These are phyloP conservation scores for Drosophila paramelanica DNA, from an alignment of 2,888 invertebrate genomes.

Conservation along the genomic window DNA sequence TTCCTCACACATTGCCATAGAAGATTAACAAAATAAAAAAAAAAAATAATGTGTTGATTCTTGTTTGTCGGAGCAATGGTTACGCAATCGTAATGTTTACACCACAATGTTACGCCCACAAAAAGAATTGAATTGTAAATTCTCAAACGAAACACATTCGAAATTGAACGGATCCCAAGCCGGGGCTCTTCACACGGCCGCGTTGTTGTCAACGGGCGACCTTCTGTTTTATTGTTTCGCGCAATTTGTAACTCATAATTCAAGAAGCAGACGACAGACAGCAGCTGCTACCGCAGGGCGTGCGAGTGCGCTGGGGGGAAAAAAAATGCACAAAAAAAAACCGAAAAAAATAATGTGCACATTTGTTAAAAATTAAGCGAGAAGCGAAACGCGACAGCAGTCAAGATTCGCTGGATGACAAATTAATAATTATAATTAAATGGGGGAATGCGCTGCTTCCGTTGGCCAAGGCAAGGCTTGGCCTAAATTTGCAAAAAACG, in stretches of 20 bases:
- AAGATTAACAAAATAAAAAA: slow-evolving; percentile 31
- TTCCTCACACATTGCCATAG: slow-evolving; percentile 10
- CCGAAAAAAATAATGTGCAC: slow-evolving; percentile 57
- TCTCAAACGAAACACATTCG: slow-evolving; percentile 14
- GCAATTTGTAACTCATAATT: slow-evolving; percentile 74
- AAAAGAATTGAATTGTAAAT: slow-evolving; percentile 39
- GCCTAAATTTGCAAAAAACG: slow-evolving; percentile 3
- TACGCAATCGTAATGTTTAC: slow-evolving; percentile 47
- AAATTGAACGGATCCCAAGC: slow-evolving; percentile 28
- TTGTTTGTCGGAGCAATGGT: slow-evolving; percentile 28
- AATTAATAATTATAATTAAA: slow-evolving; percentile 59
- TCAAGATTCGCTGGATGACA: slow-evolving; percentile 30
- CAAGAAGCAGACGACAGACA: slow-evolving; percentile 33
- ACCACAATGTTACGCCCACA: slow-evolving; percentile 29
- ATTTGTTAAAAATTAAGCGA: slow-evolving; percentile 65
- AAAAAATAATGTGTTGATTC: slow-evolving; percentile 13
- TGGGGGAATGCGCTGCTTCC: slow-evolving; percentile 40
- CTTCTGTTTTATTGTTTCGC: slow-evolving; percentile 68
- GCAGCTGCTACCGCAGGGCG: slow-evolving; percentile 36
- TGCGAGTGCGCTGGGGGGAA: slow-evolving; percentile 29
- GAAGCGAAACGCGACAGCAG: slow-evolving; percentile 31
- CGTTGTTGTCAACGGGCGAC: slow-evolving; percentile 55
- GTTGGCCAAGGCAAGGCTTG: slow-evolving; percentile 24
- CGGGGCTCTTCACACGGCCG: slow-evolving; percentile 58
- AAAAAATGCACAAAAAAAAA: slow-evolving; percentile 1